Base-by-base conservation (phyloP, 1,140 invertebrate genomes). In the Dreissena polymorpha region DNA sequence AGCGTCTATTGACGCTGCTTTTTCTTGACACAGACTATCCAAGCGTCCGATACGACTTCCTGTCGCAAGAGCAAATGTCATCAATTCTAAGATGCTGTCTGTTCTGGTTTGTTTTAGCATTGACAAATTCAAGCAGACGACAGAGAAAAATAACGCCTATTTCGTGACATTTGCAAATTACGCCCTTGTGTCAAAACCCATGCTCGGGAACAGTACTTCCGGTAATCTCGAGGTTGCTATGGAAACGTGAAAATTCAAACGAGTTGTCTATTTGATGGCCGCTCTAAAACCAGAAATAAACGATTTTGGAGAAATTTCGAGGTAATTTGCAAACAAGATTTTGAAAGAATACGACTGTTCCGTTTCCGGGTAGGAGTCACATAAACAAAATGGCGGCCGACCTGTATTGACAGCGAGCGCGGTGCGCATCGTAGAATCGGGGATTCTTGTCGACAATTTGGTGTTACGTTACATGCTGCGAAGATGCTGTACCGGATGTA, bases 81-180 rank as follows among this genome's bases (percentile, higher is more conserved):
- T 82, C 69, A 72, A 72, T 74, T 39, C 68, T 80, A 57, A 82
- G 73, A 63, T 63, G 18, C 39, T 60, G 70, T 72, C 79, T 82
- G 79, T 68, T 82, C 74, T 82, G 70, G 65, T 82, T 82, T 82
- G 71, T 82, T 71, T 82, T 74, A 82, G 53, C 49, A 65, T 65
- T 82, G 79, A 82, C 79, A 82, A 82, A 82, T 82, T 82, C 63
- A 53, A 57, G 57, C 70, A 82, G 79, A 82, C 70, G 70, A 72
- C 73, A 82, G 72, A 39, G 72, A 71, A 82, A 82, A 82, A 82
- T 82, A 72, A 63, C 79, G 79, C 79, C 55, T 82, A 39, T 65
- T 68, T 71, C 79, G 79, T 82, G 79, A 82, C 79, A 82, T 60
- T 63, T 55, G 49, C 68, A 82, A 82, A 82, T 82, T 82, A 82